Base-by-base conservation (phyloP, 2,113 vertebrate species). In the Catharus bicknelli region DNA sequence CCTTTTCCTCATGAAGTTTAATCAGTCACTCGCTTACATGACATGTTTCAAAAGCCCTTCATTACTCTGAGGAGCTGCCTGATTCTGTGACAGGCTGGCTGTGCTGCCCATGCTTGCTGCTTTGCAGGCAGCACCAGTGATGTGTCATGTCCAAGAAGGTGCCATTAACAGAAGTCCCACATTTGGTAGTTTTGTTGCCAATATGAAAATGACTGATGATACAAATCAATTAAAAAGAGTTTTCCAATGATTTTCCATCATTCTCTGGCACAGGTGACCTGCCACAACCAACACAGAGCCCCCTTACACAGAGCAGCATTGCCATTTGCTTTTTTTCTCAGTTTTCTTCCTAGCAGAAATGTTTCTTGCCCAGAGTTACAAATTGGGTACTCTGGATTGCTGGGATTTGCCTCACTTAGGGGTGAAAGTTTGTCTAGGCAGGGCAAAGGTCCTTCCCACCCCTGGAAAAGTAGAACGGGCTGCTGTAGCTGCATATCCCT, bases 1-100 rank as follows among this genome's bases (percentile, higher is more conserved):
- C 83, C 82, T 72, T 94, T 88, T 81, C 10, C 11, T 89, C 95
- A 95, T 95, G 87, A 93, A 96, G 88, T 83, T 85, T 94, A 95
- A 96, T 96, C 89, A 90, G 90, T 57, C 62, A n/a, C 79, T 94
- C 0, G 0, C 87, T 83, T 91, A 70, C 95, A 93, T 96, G 96
- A 95, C 96, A 91, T 86, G 79, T 95, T 94, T 63, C 79, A 78
- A 34, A 90, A 95, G 75, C 87, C 75, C n/a, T 90, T 96, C 94
- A 95, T 96, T 96, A 96, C 85, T 67, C 55, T 21, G 5, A 10
- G 22, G 59, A 67, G 75, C 23, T 69, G 77, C 40, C 75, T 66
- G 88, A 23, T 83, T 74, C 64, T 70, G 86, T 81, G 57, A 5
- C 76, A 61, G 43, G 16, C 58, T 91, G 67, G 6, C 68, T 59